Percentiles rank a stretch among this genome's conserved stretches.
Conservation (phyloP, 2,797 vertebrate species). For the Lepilemur septentrionalis region DNA sequence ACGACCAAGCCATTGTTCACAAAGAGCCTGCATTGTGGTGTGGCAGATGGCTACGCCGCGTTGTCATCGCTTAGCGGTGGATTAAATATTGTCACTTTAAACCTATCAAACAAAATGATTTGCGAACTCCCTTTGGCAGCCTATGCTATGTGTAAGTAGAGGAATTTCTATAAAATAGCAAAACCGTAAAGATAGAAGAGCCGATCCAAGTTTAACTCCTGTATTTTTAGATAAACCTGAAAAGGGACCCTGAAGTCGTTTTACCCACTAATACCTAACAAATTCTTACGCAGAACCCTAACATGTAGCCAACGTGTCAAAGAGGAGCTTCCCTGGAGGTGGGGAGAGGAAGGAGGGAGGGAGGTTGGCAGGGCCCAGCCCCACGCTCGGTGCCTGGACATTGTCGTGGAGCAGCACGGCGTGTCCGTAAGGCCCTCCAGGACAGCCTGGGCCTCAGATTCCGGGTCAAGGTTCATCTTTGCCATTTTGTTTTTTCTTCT, state of each 20-base stretch:
- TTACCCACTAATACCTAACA: neutral
- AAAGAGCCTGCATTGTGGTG: neutral
- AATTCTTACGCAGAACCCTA: neutral
- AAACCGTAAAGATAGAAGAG: neutral
- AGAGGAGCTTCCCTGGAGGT: neutral
- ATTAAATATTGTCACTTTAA: neutral
- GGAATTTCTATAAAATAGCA: neutral
- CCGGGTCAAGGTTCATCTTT: neutral
- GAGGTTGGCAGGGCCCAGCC: neutral
- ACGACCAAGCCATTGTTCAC: neutral
- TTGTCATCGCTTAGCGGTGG: neutral
- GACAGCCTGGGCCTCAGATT: neutral
- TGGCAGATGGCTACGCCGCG: too few species aligned
- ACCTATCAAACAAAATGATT: neutral
- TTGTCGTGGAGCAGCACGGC: neutral
- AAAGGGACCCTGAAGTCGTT: neutral
- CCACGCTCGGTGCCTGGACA: neutral
- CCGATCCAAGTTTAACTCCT: neutral
- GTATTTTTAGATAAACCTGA: neutral
- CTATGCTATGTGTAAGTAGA: neutral
- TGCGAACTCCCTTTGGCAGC: neutral
- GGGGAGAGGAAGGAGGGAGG: neutral
- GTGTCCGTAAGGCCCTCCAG: neutral
- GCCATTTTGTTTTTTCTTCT: neutral
- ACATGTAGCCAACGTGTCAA: neutral